phyloP scores from a whole-genome alignment of 2,797 vertebrate genomes.

The Chaenodraco wilsoni region DNA sequence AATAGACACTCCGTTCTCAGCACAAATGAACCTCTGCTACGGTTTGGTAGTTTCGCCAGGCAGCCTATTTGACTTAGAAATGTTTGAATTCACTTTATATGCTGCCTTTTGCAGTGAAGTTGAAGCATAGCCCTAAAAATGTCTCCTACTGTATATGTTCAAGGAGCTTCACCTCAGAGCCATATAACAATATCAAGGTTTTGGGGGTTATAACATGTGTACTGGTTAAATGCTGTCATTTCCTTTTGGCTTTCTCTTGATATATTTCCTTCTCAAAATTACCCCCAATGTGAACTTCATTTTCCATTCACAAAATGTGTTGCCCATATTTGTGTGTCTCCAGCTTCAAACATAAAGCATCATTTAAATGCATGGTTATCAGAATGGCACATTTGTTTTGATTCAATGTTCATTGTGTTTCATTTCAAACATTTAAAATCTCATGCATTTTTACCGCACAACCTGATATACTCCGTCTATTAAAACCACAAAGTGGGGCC shows the following conservation, averaged over 20 bases:
- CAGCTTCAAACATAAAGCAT: not conserved
- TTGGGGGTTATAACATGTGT: constrained; percentile 21
- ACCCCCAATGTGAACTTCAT: constrained; percentile 1
- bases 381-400: constrained; percentile 32
- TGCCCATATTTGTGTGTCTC: not conserved
- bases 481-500: constrained; percentile 51
- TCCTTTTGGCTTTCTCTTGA: constrained; percentile 7
- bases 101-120: constrained; percentile 53
- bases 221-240: not conserved
- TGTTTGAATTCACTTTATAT: constrained; percentile 70
- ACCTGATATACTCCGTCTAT: constrained; percentile 55
- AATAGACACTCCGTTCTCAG: constrained; percentile 76
- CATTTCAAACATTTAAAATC: constrained; percentile 40
- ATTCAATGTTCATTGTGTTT: constrained; percentile 29
- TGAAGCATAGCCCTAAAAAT: constrained; percentile 54
- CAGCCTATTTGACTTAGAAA: constrained; percentile 76
- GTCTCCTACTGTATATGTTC: constrained; percentile 13
- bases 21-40: constrained; percentile 79
- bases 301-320: not conserved
- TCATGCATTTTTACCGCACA: constrained; percentile 61
- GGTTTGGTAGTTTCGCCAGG: constrained; percentile 73
- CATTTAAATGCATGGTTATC: constrained; percentile 3
- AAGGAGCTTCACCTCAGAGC: constrained; percentile 25
- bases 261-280: constrained; percentile 2
- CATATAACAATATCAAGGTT: constrained; percentile 36